phyloP scores from a whole-genome alignment of 2,113 vertebrate genomes.

The Casuarius casuarius region DNA sequence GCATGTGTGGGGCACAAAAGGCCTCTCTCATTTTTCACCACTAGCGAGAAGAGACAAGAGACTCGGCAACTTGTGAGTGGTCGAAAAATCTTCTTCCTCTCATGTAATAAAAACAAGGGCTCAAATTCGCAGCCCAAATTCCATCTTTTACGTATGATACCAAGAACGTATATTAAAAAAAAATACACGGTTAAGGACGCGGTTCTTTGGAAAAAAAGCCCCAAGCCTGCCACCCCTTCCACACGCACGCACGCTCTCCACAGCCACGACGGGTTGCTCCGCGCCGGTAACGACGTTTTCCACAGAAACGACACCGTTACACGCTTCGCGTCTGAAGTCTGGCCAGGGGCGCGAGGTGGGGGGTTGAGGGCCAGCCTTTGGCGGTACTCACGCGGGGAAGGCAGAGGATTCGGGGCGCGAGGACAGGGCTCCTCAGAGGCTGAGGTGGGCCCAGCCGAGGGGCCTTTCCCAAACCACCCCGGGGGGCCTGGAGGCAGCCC shows the following conservation, averaged over 20 bases:
- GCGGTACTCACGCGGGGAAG: not conserved
- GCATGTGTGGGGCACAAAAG: not conserved
- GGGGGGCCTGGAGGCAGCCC: too few relatives aligned
- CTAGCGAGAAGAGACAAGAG: not conserved
- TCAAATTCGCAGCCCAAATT: not conserved
- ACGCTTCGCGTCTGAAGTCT: rapidly evolving
- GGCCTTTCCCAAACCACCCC: too few relatives aligned
- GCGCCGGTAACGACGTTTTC: not conserved
- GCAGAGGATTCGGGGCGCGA: rapidly evolving
- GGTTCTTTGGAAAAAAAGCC: not conserved
- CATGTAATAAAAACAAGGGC: not conserved
- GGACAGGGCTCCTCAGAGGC: not conserved
- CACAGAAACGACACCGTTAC: not conserved
- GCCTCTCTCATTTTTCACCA: not conserved
- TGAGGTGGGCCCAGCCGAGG: too few relatives aligned
- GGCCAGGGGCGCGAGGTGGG: too few relatives aligned
- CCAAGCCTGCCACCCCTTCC: not conserved
- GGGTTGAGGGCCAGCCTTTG: not conserved
- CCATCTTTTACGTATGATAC: not conserved
- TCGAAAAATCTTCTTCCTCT: not conserved
- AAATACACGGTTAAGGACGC: not conserved
- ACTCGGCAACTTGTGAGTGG: not conserved
- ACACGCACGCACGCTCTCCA: too few relatives aligned
- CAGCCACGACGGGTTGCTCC: not conserved
- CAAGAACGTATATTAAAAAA: not conserved